Evolutionary conservation across 2,797 vertebrate genomes (phyloP).

Genomic region (Diceros bicornis): DNA sequence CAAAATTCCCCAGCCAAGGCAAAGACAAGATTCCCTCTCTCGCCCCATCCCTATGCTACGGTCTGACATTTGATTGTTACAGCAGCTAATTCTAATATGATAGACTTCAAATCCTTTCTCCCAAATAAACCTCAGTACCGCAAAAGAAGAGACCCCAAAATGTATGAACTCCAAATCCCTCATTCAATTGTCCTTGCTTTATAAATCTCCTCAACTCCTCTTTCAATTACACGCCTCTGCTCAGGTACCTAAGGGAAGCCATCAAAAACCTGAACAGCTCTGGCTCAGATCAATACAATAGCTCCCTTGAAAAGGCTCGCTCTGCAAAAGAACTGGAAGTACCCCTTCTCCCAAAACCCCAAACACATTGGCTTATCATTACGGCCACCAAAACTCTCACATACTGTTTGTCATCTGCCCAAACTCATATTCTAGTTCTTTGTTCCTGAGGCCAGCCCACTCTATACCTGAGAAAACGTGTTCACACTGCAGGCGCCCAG

Average conservation of each 20-base stretch:
- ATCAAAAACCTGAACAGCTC: background rate
- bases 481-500: too few relatives aligned
- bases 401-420: background rate
- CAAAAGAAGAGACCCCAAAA: background rate
- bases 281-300: background rate
- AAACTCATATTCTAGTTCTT: background rate
- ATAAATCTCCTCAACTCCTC: background rate
- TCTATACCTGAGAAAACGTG: background rate
- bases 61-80: background rate
- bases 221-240: background rate
- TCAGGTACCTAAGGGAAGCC: background rate
- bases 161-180: background rate
- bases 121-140: background rate
- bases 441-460: background rate
- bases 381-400: background rate
- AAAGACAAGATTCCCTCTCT: background rate
- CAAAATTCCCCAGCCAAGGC: background rate
- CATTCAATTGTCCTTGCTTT: background rate
- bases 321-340: background rate
- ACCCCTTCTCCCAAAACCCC: background rate
- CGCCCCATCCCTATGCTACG: background rate
- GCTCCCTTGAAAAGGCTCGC: background rate
- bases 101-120: background rate
- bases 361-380: background rate
- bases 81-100: background rate